Evolutionary conservation across 2,888 invertebrate genomes (phyloP).

Genomic region (Pocota personata): DNA sequence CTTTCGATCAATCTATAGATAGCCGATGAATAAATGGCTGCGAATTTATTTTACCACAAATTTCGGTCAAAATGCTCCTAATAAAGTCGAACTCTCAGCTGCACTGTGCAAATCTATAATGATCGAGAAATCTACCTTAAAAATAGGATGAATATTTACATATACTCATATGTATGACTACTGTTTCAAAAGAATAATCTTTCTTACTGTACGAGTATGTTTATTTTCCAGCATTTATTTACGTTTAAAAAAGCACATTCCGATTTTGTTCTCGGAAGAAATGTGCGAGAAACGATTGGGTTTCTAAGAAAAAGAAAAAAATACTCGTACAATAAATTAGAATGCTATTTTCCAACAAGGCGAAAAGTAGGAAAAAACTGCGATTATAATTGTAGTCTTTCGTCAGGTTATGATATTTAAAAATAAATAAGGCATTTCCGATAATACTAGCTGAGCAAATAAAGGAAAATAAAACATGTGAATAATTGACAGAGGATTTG

Average conservation of each 20-base stretch:
- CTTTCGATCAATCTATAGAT: constrained; percentile 32
- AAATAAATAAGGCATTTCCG: constrained; percentile 29
- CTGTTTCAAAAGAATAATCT: not conserved
- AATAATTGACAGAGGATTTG: not conserved
- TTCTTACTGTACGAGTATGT: constrained; percentile 1
- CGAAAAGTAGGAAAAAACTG: not conserved
- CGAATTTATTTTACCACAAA: not conserved
- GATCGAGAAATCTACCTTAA: not conserved
- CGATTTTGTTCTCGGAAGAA: not conserved
- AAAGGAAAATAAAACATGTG: not conserved
- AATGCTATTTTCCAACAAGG: not conserved
- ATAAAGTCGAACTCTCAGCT: not conserved
- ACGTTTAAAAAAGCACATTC: not conserved
- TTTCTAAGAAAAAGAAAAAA: not conserved
- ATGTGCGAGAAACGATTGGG: not conserved
- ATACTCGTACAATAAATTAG: not conserved
- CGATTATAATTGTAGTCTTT: not conserved
- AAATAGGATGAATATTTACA: not conserved
- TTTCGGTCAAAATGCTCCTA: constrained; percentile 3
- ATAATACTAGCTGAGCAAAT: constrained; percentile 12
- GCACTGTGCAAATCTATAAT: constrained; percentile 3
- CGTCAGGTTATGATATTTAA: constrained; percentile 1
- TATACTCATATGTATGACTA: not conserved
- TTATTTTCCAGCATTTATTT: constrained; percentile 29
- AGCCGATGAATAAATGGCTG: constrained; percentile 39